phyloP scores from a whole-genome alignment of 2,888 invertebrate genomes.

The Antheraea assamensis region DNA sequence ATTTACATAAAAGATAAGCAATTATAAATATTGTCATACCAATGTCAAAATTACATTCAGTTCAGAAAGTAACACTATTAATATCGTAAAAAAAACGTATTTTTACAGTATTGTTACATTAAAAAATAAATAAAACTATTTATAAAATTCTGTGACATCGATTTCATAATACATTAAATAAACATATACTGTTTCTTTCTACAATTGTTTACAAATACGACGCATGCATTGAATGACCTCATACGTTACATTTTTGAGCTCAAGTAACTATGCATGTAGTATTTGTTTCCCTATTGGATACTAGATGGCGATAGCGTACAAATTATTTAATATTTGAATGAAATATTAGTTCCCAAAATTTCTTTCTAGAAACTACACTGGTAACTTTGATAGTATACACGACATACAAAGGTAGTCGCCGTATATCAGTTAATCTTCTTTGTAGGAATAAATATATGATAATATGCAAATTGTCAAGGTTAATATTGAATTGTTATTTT shows the following conservation, averaged over 20 bases:
- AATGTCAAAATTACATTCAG: too few species aligned
- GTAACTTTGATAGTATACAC: background rate
- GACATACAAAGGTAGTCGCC: too few species aligned
- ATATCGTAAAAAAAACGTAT: too few species aligned
- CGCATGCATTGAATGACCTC: conserved; percentile 23
- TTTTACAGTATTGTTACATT: too few species aligned
- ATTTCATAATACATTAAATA: background rate
- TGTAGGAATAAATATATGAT: too few species aligned
- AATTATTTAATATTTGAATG: background rate
- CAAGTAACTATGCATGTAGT: background rate
- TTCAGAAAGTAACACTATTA: too few species aligned
- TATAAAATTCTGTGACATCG: background rate
- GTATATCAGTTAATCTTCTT: too few species aligned
- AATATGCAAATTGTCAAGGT: too few species aligned
- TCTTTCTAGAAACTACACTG: background rate
- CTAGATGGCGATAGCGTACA: conserved; percentile 52
- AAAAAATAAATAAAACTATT: background rate
- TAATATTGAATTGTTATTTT: too few species aligned
- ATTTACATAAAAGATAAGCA: too few species aligned
- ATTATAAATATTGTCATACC: too few species aligned
- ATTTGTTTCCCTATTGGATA: conserved; percentile 40
- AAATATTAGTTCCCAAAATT: background rate
- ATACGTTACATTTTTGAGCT: too few species aligned
- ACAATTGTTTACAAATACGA: conserved; percentile 18
- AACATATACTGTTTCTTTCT: background rate